phyloP scores from a whole-genome alignment of 2,888 invertebrate genomes.

The Thecophora atra region DNA sequence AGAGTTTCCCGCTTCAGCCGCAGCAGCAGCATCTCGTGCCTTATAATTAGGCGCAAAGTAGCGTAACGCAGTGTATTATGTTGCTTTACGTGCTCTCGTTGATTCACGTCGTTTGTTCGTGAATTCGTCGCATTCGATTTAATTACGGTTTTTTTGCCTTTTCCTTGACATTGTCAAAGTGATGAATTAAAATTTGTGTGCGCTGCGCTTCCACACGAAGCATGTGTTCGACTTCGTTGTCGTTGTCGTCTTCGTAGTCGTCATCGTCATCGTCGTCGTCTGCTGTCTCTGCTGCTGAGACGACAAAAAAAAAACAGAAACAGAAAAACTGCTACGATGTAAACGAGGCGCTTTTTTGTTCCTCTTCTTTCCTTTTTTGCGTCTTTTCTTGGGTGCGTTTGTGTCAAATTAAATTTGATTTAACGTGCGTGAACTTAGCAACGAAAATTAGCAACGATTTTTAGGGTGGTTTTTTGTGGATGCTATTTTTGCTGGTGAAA shows the following conservation, averaged over 20 bases:
- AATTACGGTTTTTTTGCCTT: conserved; percentile 7
- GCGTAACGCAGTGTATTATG: conserved; percentile 13
- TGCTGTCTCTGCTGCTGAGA: no score
- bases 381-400: conserved; percentile 16
- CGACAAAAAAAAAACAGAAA: background rate
- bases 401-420: conserved; percentile 36
- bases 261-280: no score
- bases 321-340: background rate
- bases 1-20: background rate
- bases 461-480: no score
- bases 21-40: background rate
- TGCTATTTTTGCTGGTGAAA: no score
- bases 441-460: no score
- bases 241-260: no score
- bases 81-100: conserved; percentile 16
- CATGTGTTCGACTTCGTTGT: background rate
- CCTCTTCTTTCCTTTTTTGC: background rate
- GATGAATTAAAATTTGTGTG: conserved; percentile 26
- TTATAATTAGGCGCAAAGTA: conserved; percentile 33
- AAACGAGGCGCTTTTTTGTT: background rate
- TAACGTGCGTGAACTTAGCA: no score
- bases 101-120: conserved; percentile 21
- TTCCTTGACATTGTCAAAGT: conserved; percentile 21
- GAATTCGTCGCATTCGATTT: conserved; percentile 31
- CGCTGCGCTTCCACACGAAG: background rate